Evolutionary conservation across 2,888 invertebrate species (phyloP), one percentile per base, ranked within the genome.

Genomic region (Napeogenes sylphis): DNA sequence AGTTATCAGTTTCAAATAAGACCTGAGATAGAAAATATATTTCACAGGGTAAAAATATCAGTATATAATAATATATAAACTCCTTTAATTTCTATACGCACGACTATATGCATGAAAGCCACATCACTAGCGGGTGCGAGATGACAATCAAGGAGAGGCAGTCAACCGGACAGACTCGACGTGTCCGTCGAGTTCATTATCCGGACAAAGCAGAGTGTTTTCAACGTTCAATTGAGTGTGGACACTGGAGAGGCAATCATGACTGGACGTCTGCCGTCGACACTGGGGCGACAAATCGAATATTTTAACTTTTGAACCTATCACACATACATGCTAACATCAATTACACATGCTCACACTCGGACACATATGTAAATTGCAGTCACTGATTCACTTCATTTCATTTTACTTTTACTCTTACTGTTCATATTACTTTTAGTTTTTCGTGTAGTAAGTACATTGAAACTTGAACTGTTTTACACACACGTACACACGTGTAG

Each of bases 161-260:
- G 70, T 71, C 70, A 66, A 70, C 68, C 67, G 65, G 64, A 63
- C 67, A 64, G 68, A 61, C 65, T 59, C 65, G 68, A 61, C 65
- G 59, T 63, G 68, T 66, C 67, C 67, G 66, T 64, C 60, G 65
- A 67, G 69, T 71, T 72, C 69, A 73, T 90, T 88, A 89, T 82
- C 76, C 77, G 81, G 79, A 89, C 87, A 89, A 89, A 84, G 80
- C 82, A 74, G 82, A 90, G 89, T 85, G 87, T 85, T 87, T 87
- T 85, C 81, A 81, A 84, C 81, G 85, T 85, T 70, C 68, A 71
- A 74, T 74, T 71, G 71, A 70, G 87, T 86, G 87, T 78, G 14
- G 47, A 47, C 14, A 47, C 3, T 2, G 83, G 86, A 83, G 85
- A 84, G 87, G 86, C 87, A 88, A 87, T 89, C 83, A 78, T 79